Base-by-base conservation (phyloP, 2,888 invertebrate species). In the Macrosiphum euphorbiae region DNA sequence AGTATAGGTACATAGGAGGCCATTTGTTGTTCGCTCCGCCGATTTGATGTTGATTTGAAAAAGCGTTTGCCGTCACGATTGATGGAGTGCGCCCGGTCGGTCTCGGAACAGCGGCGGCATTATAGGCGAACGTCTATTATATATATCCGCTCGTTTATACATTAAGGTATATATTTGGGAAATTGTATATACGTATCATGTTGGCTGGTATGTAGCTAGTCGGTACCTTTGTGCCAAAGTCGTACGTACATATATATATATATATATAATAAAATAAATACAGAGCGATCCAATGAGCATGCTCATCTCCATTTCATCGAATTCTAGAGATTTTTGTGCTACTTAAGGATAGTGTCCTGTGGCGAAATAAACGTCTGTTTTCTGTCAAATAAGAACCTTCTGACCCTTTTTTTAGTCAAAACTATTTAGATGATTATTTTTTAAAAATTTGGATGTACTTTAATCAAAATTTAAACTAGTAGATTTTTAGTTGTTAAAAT, bases 11-110 rank as follows among this genome's bases (percentile, higher is more conserved):
- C 78, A 35, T 47, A 61, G 58, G 41, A 93, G 90, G 61, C 85
- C 85, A 93, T 93, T 93, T 93, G 90, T 93, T 85, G 93, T 93
- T 90, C 90, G 58, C 93, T 89, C 41, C 35, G 28, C 86, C 87
- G 90, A 90, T 94, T 94, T 90, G 94, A 94, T 90, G 94, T 94
- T 94, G 90, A 90, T 94, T 94, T 94, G 94, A 94, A 94, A 94
- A 94, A 94, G 94, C 94, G 90, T 94, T 94, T 94, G 94, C 94
- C 94, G 94, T 94, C 94, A 94, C 94, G 90, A 94, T 90, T 94
- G 94, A 94, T 94, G 90, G 90, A 94, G 94, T 93, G 85, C 93
- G 90, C 93, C 78, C 24, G 44, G 58, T 35, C 91, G 91, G 35
- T 35, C 78, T 78, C 35, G 35, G 35, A 35, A 78, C 28, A 16